Conservation (phyloP, 2,113 vertebrate species). For the Leiothrix lutea region DNA sequence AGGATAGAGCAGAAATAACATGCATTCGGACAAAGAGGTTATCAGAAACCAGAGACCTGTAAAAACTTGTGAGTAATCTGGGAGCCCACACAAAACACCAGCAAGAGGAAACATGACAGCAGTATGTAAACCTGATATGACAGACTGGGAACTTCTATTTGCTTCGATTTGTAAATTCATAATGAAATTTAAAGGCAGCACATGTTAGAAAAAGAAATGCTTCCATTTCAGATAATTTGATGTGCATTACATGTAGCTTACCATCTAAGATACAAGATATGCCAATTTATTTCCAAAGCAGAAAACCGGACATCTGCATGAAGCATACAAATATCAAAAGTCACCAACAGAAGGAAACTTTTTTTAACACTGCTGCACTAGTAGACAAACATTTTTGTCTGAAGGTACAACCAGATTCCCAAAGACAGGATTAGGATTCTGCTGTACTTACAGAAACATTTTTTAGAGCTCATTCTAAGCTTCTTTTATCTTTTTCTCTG, state of each 20-base stretch:
- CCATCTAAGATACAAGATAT: not conserved
- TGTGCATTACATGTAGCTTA: not conserved
- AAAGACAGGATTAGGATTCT: not conserved
- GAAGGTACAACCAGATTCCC: not conserved
- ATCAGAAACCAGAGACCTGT: not conserved
- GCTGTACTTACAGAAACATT: not conserved
- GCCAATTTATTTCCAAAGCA: not conserved
- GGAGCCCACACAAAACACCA: not conserved
- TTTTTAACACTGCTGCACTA: not conserved
- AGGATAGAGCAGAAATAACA: conserved; percentile 23
- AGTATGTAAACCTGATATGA: not conserved
- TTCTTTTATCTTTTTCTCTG: not conserved
- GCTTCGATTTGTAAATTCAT: not conserved
- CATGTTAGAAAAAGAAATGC: not conserved
- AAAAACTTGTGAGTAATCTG: not conserved
- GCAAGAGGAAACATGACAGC: not conserved
- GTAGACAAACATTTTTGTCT: not conserved
- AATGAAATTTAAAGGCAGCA: not conserved
- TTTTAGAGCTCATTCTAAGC: not conserved
- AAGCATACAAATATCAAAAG: not conserved
- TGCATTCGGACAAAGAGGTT: not conserved
- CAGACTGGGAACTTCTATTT: not conserved
- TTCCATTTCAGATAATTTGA: not conserved
- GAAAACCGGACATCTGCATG: not conserved
- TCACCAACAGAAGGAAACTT: not conserved